These are phyloP conservation scores for Crotalus tigris DNA, from an alignment of 2,113 vertebrate genomes.

Conservation along the genomic window DNA sequence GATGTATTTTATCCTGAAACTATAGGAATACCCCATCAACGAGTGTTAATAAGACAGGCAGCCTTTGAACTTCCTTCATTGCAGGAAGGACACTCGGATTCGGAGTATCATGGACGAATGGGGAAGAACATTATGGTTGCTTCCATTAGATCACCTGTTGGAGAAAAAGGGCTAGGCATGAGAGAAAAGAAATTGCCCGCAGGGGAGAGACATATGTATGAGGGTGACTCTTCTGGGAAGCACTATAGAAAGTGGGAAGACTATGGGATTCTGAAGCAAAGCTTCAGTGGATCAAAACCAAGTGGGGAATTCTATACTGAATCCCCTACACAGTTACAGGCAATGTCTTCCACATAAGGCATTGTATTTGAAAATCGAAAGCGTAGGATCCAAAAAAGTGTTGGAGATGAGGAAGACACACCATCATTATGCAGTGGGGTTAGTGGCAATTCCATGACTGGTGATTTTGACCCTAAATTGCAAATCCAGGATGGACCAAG, in stretches of 20 bases:
- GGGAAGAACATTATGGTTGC: constrained; percentile 72
- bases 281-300: constrained; percentile 74
- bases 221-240: constrained; percentile 71
- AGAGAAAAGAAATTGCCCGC: constrained; percentile 77
- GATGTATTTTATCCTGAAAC: constrained; percentile 91
- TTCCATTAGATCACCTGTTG: constrained; percentile 63
- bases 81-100: constrained; percentile 84
- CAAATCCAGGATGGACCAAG: constrained; percentile 78
- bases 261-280: constrained; percentile 70
- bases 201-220: constrained; percentile 68
- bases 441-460: constrained; percentile 67
- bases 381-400: constrained; percentile 92
- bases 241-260: constrained; percentile 79
- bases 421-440: constrained; percentile 80
- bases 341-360: constrained; percentile 63
- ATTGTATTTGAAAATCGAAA: constrained; percentile 88
- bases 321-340: constrained; percentile 54
- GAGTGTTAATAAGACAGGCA: constrained; percentile 86
- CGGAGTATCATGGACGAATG: constrained; percentile 76
- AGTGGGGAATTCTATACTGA: constrained; percentile 73
- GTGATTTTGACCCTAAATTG: constrained; percentile 83
- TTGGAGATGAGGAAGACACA: constrained; percentile 92
- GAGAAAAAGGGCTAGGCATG: constrained; percentile 71
- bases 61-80: constrained; percentile 89
- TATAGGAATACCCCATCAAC: constrained; percentile 79